Evolutionary conservation across 2,888 invertebrate species (phyloP).

Genomic region (Spilarctia lutea): DNA sequence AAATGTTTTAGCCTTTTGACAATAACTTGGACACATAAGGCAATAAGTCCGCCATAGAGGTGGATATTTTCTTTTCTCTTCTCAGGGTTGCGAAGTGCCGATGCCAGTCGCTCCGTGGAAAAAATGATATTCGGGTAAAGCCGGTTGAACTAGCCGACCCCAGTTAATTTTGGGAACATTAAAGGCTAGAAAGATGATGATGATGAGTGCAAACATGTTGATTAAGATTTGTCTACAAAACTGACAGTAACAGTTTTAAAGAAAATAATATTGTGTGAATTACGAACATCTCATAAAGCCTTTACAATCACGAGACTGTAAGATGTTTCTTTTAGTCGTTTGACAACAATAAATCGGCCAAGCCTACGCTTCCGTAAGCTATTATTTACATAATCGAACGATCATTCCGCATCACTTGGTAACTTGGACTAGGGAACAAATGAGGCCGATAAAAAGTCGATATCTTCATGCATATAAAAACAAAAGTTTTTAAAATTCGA

Average conservation of each 20-base stretch:
- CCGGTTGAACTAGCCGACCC: too few species aligned
- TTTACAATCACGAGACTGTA: slow-evolving; percentile 37
- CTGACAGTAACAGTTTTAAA: background rate
- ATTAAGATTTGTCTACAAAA: background rate
- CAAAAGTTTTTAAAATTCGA: background rate
- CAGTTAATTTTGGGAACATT: too few species aligned
- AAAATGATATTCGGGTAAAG: too few species aligned
- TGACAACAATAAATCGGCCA: slow-evolving; percentile 52
- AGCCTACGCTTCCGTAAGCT: slow-evolving; percentile 76
- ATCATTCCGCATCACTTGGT: slow-evolving; percentile 74
- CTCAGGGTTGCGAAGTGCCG: too few species aligned
- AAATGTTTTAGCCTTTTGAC: background rate
- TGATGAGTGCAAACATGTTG: background rate
- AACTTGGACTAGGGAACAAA: slow-evolving; percentile 47
- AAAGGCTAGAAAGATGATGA: too few species aligned
- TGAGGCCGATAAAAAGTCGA: slow-evolving; percentile 24
- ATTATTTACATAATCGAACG: slow-evolving; percentile 70
- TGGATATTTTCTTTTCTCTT: background rate
- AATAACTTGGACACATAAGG: too few species aligned
- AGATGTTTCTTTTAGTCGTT: slow-evolving; percentile 48
- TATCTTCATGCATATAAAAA: background rate
- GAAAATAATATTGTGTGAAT: background rate
- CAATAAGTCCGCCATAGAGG: background rate
- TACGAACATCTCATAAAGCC: slow-evolving; percentile 25
- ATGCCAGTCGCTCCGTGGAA: too few species aligned